Evolutionary conservation across 2,113 vertebrate species (phyloP).

Genomic region (Vulpes lagopus): DNA sequence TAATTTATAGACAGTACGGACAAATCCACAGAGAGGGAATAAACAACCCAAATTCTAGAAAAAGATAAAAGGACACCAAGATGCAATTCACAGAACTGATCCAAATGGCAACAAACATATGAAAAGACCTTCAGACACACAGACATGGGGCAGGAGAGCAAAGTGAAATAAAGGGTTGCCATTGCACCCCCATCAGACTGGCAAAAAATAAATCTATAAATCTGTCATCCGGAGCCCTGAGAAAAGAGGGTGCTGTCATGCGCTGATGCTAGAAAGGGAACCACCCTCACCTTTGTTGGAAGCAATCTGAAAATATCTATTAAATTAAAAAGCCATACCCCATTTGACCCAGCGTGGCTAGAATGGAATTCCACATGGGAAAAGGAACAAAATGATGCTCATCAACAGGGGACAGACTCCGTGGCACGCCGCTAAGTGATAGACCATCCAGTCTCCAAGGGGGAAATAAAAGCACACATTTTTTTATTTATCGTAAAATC

Average conservation of each 20-base stretch:
- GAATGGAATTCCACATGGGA: not conserved
- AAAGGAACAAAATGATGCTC: not conserved
- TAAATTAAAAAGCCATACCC: not conserved
- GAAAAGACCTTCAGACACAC: not conserved
- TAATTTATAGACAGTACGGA: not conserved
- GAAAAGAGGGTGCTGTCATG: not conserved
- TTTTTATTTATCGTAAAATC: not conserved
- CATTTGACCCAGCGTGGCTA: not conserved
- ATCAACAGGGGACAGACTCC: not conserved
- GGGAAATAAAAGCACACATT: fast-evolving
- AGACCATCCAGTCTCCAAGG: not conserved
- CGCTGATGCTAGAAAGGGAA: not conserved
- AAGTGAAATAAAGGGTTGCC: not conserved
- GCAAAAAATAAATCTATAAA: not conserved
- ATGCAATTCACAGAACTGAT: not conserved
- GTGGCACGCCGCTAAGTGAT: not conserved
- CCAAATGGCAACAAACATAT: not conserved
- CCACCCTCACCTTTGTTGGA: not conserved
- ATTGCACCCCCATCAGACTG: not conserved
- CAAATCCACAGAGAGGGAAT: not conserved
- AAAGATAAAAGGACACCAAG: not conserved
- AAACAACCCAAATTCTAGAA: fast-evolving
- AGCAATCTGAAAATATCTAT: not conserved
- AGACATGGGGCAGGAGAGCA: fast-evolving
- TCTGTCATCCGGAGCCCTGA: not conserved